Evolutionary conservation across 2,797 vertebrate genomes (phyloP).

Genomic region (Sylvilagus floridanus): DNA sequence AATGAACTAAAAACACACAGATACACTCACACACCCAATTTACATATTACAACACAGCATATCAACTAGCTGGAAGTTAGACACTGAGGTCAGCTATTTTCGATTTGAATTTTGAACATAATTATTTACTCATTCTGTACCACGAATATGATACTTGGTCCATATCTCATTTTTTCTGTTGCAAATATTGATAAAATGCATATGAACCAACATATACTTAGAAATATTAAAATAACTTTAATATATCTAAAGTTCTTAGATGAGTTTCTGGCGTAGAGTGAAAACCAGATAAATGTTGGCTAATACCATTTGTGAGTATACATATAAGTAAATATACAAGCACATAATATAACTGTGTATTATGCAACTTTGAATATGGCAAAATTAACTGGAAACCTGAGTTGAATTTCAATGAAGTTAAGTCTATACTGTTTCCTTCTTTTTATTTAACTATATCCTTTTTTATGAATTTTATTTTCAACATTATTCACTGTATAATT

Average conservation of each 20-base stretch:
- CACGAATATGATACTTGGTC: background rate
- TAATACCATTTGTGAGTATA: background rate
- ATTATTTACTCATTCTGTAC: background rate
- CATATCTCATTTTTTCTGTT: background rate
- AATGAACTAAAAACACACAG: background rate
- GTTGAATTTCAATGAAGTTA: slow-evolving; percentile 26
- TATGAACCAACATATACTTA: background rate
- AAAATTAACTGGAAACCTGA: background rate
- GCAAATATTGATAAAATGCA: background rate
- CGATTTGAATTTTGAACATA: background rate
- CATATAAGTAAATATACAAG: background rate
- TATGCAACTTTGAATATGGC: background rate
- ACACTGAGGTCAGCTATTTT: background rate
- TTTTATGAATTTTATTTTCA: slow-evolving; percentile 33
- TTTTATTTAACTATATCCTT: background rate
- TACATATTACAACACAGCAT: background rate
- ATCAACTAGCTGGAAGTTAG: background rate
- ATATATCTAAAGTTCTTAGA: background rate
- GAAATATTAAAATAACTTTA: background rate
- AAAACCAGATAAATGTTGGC: background rate
- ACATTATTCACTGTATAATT: background rate
- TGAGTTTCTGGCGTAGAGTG: background rate
- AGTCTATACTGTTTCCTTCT: background rate
- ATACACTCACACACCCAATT: accelerated
- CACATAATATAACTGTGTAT: background rate